phyloP scores from a whole-genome alignment of 2,888 invertebrate genomes.

The Julus scandinavius region DNA sequence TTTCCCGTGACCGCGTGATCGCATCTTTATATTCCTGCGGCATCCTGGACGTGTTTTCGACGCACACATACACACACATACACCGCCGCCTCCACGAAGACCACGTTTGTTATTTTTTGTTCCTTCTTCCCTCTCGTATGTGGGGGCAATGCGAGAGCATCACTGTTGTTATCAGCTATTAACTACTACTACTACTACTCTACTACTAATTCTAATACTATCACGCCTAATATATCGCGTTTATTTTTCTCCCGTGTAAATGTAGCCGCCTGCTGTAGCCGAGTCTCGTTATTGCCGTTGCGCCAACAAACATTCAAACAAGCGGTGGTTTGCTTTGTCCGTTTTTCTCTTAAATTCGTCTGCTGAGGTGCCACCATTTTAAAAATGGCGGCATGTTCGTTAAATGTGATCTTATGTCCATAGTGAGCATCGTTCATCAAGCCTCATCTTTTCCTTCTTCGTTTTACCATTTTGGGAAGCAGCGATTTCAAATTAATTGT shows the following conservation, averaged over 20 bases:
- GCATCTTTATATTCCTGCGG: conserved; percentile 18
- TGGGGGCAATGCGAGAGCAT: neutral
- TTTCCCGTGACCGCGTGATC: neutral
- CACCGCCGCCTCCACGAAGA: neutral
- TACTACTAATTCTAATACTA: neutral
- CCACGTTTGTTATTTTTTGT: neutral
- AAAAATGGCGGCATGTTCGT: neutral
- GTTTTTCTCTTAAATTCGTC: too few relatives aligned
- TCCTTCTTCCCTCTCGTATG: neutral
- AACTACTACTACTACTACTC: neutral
- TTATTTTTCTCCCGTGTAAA: neutral
- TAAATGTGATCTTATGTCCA: too few relatives aligned
- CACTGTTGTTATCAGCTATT: neutral
- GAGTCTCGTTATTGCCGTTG: neutral
- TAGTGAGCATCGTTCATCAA: too few relatives aligned
- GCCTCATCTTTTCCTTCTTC: too few relatives aligned
- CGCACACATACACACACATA: neutral
- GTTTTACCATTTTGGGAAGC: too few relatives aligned
- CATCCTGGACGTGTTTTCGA: conserved; percentile 18
- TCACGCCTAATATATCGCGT: neutral
- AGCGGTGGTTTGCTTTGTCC: neutral
- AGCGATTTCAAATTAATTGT: too few relatives aligned
- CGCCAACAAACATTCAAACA: neutral
- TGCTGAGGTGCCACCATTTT: neutral
- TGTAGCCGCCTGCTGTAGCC: neutral